A percentile compares a stretch with the other conserved stretches of the same genome.
phyloP scores from a whole-genome alignment of 2,888 invertebrate genomes.

The Drosophila monieri region DNA sequence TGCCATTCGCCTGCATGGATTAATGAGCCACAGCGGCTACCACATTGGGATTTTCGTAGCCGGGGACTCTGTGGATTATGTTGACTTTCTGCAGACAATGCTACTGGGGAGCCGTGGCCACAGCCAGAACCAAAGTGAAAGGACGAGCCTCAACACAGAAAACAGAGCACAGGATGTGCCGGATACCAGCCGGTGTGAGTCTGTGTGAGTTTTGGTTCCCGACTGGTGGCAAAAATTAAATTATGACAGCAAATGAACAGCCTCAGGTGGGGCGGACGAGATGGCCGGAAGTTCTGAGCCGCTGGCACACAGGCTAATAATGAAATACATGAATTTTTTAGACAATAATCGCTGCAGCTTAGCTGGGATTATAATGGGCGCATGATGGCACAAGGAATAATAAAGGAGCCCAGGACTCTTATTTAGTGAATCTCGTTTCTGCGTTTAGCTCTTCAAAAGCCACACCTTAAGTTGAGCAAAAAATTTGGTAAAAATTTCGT shows the following conservation, averaged over 20 bases:
- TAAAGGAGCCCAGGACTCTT: conserved; percentile 29
- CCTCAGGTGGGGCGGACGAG: conserved; percentile 42
- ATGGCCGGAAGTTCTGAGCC: conserved; percentile 60
- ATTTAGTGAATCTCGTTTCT: neutral
- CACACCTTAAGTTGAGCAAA: neutral
- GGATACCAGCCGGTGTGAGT: conserved; percentile 7
- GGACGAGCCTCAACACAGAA: conserved; percentile 8
- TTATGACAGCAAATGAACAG: conserved; percentile 77
- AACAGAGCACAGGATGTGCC: conserved; percentile 31
- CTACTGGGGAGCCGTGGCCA: conserved; percentile 7
- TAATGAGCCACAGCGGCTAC: conserved; percentile 69
- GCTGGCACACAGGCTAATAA: conserved; percentile 60
- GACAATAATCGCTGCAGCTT: conserved; percentile 75
- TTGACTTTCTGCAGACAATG: conserved; percentile 49
- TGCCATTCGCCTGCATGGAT: conserved; percentile 69
- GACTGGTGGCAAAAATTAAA: conserved; percentile 74
- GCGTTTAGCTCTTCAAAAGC: conserved; percentile 2
- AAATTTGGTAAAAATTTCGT: too few species aligned
- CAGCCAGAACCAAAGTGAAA: conserved; percentile 5
- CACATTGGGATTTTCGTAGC: conserved; percentile 68
- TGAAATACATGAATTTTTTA: conserved; percentile 79
- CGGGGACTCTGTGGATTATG: conserved; percentile 45
- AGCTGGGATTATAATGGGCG: conserved; percentile 65
- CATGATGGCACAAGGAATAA: conserved; percentile 39
- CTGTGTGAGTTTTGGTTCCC: conserved; percentile 29